Conservation (phyloP, 1,140 invertebrate genomes). For the Bombus waltoni region DNA sequence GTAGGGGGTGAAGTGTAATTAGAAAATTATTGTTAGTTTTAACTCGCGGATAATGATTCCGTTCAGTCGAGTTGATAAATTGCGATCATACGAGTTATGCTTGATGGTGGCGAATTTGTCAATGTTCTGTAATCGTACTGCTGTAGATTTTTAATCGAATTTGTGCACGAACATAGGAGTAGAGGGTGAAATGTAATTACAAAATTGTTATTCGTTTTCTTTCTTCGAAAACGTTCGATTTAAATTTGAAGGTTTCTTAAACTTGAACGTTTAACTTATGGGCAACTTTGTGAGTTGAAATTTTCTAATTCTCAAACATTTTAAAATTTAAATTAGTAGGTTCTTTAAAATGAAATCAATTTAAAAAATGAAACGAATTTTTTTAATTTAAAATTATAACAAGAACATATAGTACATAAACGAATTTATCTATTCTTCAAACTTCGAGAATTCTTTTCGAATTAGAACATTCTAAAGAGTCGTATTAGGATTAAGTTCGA, state of each 20-base stretch:
- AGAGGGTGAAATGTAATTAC: background rate
- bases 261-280: too few relatives aligned
- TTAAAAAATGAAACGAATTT: background rate
- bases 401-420: background rate
- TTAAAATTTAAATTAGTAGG: too few relatives aligned
- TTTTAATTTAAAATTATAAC: background rate
- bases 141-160: too few relatives aligned
- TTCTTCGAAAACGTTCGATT: too few relatives aligned
- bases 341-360: too few relatives aligned
- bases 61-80: background rate
- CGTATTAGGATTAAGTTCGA: background rate
- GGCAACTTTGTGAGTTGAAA: background rate
- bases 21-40: too few relatives aligned
- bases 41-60: rapidly evolving
- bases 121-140: too few relatives aligned
- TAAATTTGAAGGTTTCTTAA: too few relatives aligned
- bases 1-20: too few relatives aligned
- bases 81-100: background rate
- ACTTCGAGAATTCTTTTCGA: background rate
- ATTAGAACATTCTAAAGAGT: background rate
- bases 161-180: too few relatives aligned
- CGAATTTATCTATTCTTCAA: background rate
- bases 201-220: too few relatives aligned
- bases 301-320: background rate
- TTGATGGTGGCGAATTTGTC: too few relatives aligned